phyloP scores from a whole-genome alignment of 2,113 vertebrate species.

The Mormyrus lacerda region DNA sequence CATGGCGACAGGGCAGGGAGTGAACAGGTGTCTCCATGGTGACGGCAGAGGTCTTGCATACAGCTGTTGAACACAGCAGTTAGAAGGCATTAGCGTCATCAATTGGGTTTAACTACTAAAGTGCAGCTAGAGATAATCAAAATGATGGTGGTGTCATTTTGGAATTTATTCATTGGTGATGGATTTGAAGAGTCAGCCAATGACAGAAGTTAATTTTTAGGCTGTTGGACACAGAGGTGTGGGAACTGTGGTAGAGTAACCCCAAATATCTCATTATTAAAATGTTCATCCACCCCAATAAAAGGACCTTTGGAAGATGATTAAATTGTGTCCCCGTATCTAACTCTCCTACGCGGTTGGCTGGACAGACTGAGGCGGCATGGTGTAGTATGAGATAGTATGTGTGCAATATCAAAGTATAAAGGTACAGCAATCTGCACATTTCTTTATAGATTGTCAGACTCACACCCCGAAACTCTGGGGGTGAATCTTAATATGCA shows the following conservation, averaged over 20 bases:
- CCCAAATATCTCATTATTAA: background rate
- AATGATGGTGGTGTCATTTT: background rate
- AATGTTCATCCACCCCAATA: background rate
- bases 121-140: background rate
- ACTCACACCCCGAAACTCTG: background rate
- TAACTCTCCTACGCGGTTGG: background rate
- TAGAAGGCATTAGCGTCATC: background rate
- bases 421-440: background rate
- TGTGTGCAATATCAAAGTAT: background rate
- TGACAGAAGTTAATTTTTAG: background rate
- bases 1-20: conserved; percentile 11
- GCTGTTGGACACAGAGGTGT: too few relatives aligned
- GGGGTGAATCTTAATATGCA: too few relatives aligned
- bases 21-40: conserved; percentile 19
- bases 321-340: background rate
- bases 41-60: conserved; percentile 8
- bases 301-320: background rate
- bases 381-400: background rate
- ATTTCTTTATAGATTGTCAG: background rate
- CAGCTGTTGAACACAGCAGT: conserved; percentile 8
- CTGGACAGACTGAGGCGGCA: background rate
- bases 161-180: background rate
- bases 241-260: background rate
- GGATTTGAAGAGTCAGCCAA: too few relatives aligned
- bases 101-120: background rate